phyloP scores from a whole-genome alignment of 1,140 invertebrate genomes.

The Globodera ellingtonae region DNA sequence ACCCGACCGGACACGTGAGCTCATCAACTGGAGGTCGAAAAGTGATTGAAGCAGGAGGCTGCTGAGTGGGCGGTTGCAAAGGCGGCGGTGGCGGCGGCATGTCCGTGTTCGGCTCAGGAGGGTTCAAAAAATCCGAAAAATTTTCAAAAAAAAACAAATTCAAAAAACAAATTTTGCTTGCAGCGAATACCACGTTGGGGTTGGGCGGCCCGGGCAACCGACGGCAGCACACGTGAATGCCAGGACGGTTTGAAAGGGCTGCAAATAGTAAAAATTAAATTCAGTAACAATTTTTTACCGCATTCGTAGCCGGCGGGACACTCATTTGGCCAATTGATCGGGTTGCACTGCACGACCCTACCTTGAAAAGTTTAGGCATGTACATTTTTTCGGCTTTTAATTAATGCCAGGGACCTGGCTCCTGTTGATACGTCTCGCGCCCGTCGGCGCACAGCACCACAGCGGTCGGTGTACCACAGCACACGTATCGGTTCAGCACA shows the following conservation, averaged over 20 bases:
- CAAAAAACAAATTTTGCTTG: constrained; percentile 5
- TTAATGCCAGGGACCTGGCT: constrained; percentile 36
- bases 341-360: constrained; percentile 44
- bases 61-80: neutral
- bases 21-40: constrained; percentile 48
- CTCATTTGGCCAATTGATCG: constrained; percentile 28
- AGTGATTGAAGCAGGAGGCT: constrained; percentile 30
- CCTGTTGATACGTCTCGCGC: constrained; percentile 50
- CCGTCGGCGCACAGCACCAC: constrained; percentile 46
- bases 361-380: constrained; percentile 27
- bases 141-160: neutral
- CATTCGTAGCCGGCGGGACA: constrained; percentile 49
- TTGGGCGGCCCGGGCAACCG: constrained; percentile 5
- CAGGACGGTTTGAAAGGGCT: constrained; percentile 32
- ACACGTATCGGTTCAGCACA: constrained; percentile 42
- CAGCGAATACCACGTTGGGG: constrained; percentile 4
- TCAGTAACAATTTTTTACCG: neutral
- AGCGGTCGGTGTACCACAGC: constrained; percentile 38
- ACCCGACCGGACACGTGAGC: constrained; percentile 43
- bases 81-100: constrained; percentile 2
- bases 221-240: constrained; percentile 46
- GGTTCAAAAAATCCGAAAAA: constrained; percentile 1
- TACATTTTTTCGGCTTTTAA: too few relatives aligned
- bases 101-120: constrained; percentile 30
- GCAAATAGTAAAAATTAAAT: neutral